Base-by-base conservation (phyloP, 2,797 vertebrate species). In the Lutjanus campechanus region DNA sequence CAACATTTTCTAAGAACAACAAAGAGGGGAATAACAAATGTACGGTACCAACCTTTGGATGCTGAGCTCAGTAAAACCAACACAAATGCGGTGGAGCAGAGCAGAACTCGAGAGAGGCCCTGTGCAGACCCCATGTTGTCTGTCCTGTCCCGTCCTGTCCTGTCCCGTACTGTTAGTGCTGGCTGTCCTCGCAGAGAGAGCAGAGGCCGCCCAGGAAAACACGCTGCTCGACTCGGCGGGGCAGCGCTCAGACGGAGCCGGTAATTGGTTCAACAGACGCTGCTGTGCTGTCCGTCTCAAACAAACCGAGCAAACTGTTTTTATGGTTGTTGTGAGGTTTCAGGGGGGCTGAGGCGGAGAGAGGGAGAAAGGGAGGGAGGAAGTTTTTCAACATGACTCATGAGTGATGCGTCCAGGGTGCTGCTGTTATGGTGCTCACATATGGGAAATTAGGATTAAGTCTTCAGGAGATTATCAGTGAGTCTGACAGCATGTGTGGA, bases 381-480 rank as follows among this genome's bases (percentile, higher is more conserved):
- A 47, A 82, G 75, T 85, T 82, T 90, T 93, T 71, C 54, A 56
- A 25, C 88, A 70, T 93, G 91, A 94, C 76, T 94, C 91, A 94
- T 46, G 1, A 11, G 12, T 4, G 64, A 65, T 66, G 15, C 1
- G 13, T 60, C 40, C 1, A 67, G 5, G 6, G 77, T 70, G 62
- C 71, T 36, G 50, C 10, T 68, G 51, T 12, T 56, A 3, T 50
- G 40, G 17, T 61, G 29, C 12, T 46, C 22, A 17, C 67, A 7
- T 55, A 3, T 8, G 67, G 71, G 41, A 71, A 77, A 19, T 40
- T 0, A 22, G 19, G 2, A 25, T 15, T 5, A 9, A 3, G 6
- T n/a, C 8, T 25, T 25, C 25, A 25, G 25, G 25, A 25, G 25
- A 25, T 1, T 25, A 25, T 25, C 25, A 25, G 25, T 13, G n/a